These are phyloP conservation scores for Phaedon cochleariae DNA, from an alignment of 2,888 invertebrate species.

Conservation along the genomic window DNA sequence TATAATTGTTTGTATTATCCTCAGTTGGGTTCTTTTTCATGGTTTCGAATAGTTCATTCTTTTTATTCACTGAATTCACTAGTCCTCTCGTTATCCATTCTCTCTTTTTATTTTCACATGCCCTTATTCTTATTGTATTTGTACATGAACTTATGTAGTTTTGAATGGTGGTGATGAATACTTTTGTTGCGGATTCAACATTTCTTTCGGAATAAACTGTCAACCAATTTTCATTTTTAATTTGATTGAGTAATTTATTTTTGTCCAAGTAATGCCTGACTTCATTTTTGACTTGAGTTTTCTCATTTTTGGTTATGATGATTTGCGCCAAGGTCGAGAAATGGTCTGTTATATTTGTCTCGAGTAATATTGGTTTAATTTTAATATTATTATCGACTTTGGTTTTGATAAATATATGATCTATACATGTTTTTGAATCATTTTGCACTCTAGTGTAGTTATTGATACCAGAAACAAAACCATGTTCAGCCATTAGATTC, in stretches of 20 bases:
- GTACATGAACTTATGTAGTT: neutral
- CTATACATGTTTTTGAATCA: neutral
- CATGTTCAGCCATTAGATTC: neutral
- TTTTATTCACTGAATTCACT: neutral
- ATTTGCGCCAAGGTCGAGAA: neutral
- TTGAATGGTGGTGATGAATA: neutral
- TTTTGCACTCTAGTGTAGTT: neutral
- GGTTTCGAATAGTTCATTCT: neutral
- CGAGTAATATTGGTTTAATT: neutral
- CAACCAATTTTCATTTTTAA: neutral
- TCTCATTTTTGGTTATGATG: neutral
- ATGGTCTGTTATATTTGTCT: neutral
- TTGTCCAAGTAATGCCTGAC: neutral
- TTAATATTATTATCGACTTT: neutral
- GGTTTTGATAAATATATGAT: neutral
- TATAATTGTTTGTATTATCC: neutral
- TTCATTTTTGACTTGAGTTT: neutral
- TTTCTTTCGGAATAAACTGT: neutral
- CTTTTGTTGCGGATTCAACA: neutral
- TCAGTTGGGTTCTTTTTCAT: neutral
- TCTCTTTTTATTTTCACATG: neutral
- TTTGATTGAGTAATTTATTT: neutral
- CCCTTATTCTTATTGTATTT: neutral
- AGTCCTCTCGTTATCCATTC: neutral
- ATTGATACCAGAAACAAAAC: neutral